Conservation (phyloP, 2,113 vertebrate species). For the Cochlearius cochlearius region DNA sequence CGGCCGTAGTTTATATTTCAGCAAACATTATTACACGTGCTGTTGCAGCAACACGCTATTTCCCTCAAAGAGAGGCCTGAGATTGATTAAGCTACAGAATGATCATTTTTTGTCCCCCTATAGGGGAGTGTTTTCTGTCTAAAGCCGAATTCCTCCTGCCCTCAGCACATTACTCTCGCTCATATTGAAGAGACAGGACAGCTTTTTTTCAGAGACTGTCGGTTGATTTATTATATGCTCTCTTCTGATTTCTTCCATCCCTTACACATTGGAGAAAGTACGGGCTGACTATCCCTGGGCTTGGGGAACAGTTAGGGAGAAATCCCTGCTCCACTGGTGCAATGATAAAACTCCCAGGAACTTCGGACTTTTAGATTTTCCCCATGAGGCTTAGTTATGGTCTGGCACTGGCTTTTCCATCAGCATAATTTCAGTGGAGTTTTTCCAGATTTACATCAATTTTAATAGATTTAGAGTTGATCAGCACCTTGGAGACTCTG, state of each 20-base stretch:
- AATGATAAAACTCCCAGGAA: neutral
- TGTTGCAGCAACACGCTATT: slow-evolving; percentile 1
- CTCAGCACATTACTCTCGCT: slow-evolving; percentile 56
- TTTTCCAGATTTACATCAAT: neutral
- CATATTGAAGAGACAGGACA: slow-evolving; percentile 43
- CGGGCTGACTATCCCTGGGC: neutral
- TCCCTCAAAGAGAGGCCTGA: slow-evolving; percentile 27
- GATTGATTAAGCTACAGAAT: slow-evolving; percentile 38
- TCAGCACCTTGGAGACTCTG: neutral
- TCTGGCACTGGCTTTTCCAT: neutral
- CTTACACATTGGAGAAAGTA: slow-evolving; percentile 13
- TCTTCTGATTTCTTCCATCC: slow-evolving; percentile 55
- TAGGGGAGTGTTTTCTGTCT: slow-evolving; percentile 2
- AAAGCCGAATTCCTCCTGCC: slow-evolving; percentile 33
- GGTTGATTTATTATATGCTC: slow-evolving; percentile 52
- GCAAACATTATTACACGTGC: slow-evolving; percentile 27
- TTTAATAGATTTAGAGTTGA: neutral
- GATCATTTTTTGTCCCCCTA: slow-evolving; percentile 29
- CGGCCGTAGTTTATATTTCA: slow-evolving; percentile 31
- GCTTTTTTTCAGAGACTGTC: slow-evolving; percentile 39
- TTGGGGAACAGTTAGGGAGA: neutral
- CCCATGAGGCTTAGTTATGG: neutral
- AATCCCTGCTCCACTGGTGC: neutral
- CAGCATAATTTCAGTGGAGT: neutral
- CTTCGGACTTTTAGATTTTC: neutral